A percentile compares a stretch with the other conserved stretches of the same genome.
These are phyloP conservation scores for Mythimna impura DNA, from an alignment of 2,888 invertebrate genomes.

Conservation along the genomic window DNA sequence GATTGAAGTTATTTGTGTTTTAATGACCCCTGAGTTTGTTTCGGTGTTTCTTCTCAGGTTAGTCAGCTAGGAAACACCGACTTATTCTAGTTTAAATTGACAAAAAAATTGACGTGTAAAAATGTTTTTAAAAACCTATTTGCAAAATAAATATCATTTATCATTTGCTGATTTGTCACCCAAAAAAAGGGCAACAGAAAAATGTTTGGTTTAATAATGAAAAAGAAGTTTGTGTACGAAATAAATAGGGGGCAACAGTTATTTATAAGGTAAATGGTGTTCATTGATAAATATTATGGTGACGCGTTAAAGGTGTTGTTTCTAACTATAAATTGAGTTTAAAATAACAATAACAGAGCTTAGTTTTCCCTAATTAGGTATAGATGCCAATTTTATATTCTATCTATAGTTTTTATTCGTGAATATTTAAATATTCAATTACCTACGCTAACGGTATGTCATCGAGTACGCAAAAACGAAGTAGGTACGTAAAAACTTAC, in stretches of 20 bases:
- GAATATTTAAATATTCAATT: neutral
- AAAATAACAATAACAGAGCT: neutral
- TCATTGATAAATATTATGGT: conserved; percentile 24
- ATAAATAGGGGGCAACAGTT: conserved; percentile 2
- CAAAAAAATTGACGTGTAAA: too few relatives aligned
- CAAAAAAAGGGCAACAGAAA: too few relatives aligned
- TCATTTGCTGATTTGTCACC: too few relatives aligned
- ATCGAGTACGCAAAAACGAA: neutral
- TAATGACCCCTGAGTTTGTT: too few relatives aligned
- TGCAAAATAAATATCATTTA: too few relatives aligned
- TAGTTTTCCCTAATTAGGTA: neutral
- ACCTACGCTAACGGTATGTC: neutral
- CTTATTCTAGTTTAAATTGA: too few relatives aligned
- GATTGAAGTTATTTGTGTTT: too few relatives aligned
- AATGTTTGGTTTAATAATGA: neutral
- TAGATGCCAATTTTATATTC: neutral
- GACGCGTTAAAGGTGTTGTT: conserved; percentile 7
- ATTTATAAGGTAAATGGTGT: conserved; percentile 30
- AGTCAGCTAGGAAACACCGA: too few relatives aligned
- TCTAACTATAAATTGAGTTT: neutral
- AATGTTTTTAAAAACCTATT: too few relatives aligned
- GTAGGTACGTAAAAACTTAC: neutral
- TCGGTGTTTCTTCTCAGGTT: too few relatives aligned
- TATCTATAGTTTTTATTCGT: neutral
- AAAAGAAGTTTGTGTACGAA: conserved; percentile 10